Conservation (phyloP, 2,113 vertebrate genomes). For the Charina bottae region DNA sequence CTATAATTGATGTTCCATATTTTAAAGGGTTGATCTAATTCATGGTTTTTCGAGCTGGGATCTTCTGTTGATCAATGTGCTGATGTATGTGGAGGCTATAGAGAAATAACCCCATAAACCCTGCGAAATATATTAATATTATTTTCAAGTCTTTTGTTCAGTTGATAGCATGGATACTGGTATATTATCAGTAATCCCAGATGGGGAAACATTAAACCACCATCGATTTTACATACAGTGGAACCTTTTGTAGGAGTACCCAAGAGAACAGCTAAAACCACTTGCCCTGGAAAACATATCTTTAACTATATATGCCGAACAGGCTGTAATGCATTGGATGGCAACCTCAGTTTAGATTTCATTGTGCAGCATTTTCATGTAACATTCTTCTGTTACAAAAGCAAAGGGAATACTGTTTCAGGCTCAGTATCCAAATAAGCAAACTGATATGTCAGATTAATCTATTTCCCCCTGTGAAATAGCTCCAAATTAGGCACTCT, state of each 20-base stretch:
- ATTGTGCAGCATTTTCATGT: constrained; percentile 7
- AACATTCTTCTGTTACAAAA: constrained; percentile 5
- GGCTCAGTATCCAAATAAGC: neutral
- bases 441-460: constrained; percentile 28
- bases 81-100: neutral
- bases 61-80: neutral
- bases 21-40: neutral
- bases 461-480: neutral
- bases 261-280: constrained; percentile 24
- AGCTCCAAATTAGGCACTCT: constrained; percentile 11
- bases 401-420: neutral
- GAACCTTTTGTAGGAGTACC: neutral
- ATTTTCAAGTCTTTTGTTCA: constrained; percentile 13
- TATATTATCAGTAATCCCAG: neutral
- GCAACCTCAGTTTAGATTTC: constrained; percentile 24
- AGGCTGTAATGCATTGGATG: constrained; percentile 2
- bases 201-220: neutral
- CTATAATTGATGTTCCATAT: neutral
- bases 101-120: constrained; percentile 5
- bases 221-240: constrained; percentile 16
- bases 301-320: constrained; percentile 14
- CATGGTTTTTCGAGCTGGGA: neutral
- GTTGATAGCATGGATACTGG: constrained; percentile 1
- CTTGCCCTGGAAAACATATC: constrained; percentile 21
- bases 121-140: constrained; percentile 13